A percentile compares a stretch with the other conserved stretches of the same genome.
Conservation (phyloP, 2,888 invertebrate genomes). For the Schizotus pectinicornis region DNA sequence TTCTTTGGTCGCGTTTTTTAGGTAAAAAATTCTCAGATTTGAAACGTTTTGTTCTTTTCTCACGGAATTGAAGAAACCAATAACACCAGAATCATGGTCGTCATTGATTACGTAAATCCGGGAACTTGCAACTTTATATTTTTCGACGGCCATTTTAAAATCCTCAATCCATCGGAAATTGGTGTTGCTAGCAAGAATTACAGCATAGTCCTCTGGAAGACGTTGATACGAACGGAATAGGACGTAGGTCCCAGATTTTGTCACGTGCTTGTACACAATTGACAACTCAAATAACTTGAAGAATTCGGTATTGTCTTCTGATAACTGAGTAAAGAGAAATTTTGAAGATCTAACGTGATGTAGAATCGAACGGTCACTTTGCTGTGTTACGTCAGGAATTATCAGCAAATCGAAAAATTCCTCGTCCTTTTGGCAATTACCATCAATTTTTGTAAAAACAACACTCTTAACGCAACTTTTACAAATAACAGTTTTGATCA, state of each 20-base stretch:
- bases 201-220: constrained; percentile 14
- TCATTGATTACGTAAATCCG: constrained; percentile 29
- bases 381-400: constrained; percentile 3
- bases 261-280: constrained; percentile 16
- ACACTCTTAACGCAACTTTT: constrained; percentile 3
- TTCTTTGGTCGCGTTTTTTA: constrained; percentile 30
- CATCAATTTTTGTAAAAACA: constrained; percentile 1
- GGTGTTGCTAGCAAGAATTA: constrained; percentile 21
- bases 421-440: background rate
- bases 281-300: background rate
- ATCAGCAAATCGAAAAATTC: constrained; percentile 8
- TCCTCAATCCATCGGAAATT: constrained; percentile 29
- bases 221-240: constrained; percentile 12
- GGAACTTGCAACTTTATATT: background rate
- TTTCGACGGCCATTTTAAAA: constrained; percentile 23
- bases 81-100: constrained; percentile 34
- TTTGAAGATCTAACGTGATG: background rate
- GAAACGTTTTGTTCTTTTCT: constrained; percentile 20
- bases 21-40: constrained; percentile 33
- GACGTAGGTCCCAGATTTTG: constrained; percentile 15
- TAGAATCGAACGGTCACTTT: background rate
- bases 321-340: background rate
- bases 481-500: constrained; percentile 1
- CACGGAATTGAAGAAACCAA: constrained; percentile 40
- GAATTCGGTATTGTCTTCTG: background rate